Percentiles rank a stretch among this genome's conserved stretches.
Evolutionary conservation across 23 tunicate genomes (phyloP).

Genomic region (Pegea sp.): DNA sequence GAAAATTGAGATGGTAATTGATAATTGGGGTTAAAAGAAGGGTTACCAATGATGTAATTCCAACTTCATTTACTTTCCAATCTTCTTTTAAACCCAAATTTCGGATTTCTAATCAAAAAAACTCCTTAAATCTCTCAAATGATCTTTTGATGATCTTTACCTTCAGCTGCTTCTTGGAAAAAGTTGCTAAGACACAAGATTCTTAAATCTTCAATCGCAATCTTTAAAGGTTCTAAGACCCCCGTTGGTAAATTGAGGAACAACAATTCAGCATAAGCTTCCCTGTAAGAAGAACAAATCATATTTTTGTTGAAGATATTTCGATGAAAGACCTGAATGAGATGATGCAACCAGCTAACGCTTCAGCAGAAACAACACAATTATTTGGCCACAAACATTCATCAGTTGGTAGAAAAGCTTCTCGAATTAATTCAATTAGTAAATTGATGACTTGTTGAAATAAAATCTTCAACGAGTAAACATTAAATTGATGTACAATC

Average conservation of each 20-base stretch:
- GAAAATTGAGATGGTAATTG: no score
- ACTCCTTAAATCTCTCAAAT: not conserved
- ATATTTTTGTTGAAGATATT: no score
- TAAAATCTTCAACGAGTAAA: not conserved
- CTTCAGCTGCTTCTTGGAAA: slow-evolving; percentile 54
- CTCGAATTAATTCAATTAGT: no score
- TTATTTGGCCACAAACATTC: not conserved
- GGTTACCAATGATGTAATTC: slow-evolving; percentile 36
- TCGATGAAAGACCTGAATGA: no score
- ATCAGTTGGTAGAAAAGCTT: not conserved
- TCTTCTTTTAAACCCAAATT: slow-evolving; percentile 12
- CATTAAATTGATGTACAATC: not conserved
- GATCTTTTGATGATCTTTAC: slow-evolving; percentile 2
- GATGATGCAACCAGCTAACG: no score
- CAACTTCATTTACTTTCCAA: slow-evolving; percentile 36
- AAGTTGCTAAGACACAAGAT: slow-evolving; percentile 45
- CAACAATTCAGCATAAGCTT: slow-evolving; percentile 26
- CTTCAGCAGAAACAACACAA: no score
- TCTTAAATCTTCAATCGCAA: slow-evolving; percentile 49
- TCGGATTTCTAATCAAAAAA: slow-evolving; percentile 3
- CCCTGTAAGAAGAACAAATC: slow-evolving; percentile 15
- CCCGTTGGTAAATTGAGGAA: slow-evolving; percentile 36
- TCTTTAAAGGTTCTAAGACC: slow-evolving; percentile 32
- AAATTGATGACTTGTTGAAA: no score
- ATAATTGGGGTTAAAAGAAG: no score